Conservation (phyloP, 2,113 vertebrate genomes). For the Phocoena sinus region DNA sequence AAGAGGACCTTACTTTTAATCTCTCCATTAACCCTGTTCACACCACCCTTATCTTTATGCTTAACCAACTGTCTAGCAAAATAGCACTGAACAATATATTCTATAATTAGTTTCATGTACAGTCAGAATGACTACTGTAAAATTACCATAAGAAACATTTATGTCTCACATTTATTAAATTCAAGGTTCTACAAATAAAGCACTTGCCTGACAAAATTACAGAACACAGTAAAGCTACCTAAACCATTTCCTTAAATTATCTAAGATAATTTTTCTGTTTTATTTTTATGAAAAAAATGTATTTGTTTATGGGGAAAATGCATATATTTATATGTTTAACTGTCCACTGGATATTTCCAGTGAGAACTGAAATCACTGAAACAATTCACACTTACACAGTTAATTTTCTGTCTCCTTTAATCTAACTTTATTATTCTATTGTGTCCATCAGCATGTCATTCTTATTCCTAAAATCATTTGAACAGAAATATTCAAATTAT, state of each 20-base stretch:
- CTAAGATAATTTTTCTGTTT: background rate
- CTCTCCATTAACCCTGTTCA: slow-evolving; percentile 19
- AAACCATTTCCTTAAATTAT: background rate
- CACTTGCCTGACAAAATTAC: background rate
- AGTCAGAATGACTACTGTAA: slow-evolving; percentile 20
- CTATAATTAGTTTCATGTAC: background rate
- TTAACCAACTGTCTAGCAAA: background rate
- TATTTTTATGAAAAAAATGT: background rate
- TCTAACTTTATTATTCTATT: background rate
- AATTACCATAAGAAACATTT: background rate
- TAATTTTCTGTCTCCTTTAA: background rate
- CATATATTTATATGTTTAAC: background rate
- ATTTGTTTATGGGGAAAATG: background rate
- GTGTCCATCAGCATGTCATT: background rate
- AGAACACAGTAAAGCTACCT: background rate
- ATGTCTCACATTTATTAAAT: background rate
- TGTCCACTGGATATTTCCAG: background rate
- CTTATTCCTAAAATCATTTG: background rate
- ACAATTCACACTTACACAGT: background rate
- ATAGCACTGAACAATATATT: background rate
- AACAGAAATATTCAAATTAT: background rate
- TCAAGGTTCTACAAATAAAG: background rate
- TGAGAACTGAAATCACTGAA: background rate
- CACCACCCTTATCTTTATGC: background rate
- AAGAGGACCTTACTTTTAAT: background rate